Evolutionary conservation across 2,113 vertebrate species (phyloP).

Genomic region (Pteronura brasiliensis): DNA sequence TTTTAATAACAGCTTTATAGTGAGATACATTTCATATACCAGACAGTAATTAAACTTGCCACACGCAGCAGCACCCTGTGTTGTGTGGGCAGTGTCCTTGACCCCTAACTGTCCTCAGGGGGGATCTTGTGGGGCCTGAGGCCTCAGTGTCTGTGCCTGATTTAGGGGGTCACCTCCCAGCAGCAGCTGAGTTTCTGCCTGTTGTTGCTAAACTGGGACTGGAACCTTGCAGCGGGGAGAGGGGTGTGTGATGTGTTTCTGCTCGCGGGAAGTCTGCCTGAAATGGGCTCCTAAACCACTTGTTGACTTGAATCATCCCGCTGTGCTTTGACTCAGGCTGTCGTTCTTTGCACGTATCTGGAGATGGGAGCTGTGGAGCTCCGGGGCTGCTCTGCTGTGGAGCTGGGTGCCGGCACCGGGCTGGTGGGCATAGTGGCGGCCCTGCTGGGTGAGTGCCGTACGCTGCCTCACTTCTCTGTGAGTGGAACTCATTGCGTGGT

Average conservation of each 20-base stretch:
- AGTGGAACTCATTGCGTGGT: not conserved
- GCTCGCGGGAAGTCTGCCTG: not conserved
- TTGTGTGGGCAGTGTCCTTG: not conserved
- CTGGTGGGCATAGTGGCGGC: conserved; percentile 95
- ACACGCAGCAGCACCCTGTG: not conserved
- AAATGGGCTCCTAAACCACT: not conserved
- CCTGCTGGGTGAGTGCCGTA: conserved; percentile 87
- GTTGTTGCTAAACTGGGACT: not conserved
- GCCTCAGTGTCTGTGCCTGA: not conserved
- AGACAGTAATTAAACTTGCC: not conserved
- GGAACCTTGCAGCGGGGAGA: not conserved
- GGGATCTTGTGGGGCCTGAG: not conserved
- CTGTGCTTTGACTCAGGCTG: conserved; percentile 85
- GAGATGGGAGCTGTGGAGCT: conserved; percentile 89
- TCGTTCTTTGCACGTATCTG: conserved; percentile 92
- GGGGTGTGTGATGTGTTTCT: not conserved
- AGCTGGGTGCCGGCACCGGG: conserved; percentile 96
- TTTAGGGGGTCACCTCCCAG: not conserved
- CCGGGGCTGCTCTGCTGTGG: conserved; percentile 85
- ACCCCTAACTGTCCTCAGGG: rapidly evolving
- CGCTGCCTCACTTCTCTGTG: not conserved
- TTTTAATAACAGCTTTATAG: not conserved
- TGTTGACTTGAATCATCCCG: not conserved
- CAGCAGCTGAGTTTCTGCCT: not conserved
- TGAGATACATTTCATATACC: not conserved